Evolutionary conservation across 2,797 vertebrate genomes (phyloP).

Genomic region (Chloroceryle amazona): DNA sequence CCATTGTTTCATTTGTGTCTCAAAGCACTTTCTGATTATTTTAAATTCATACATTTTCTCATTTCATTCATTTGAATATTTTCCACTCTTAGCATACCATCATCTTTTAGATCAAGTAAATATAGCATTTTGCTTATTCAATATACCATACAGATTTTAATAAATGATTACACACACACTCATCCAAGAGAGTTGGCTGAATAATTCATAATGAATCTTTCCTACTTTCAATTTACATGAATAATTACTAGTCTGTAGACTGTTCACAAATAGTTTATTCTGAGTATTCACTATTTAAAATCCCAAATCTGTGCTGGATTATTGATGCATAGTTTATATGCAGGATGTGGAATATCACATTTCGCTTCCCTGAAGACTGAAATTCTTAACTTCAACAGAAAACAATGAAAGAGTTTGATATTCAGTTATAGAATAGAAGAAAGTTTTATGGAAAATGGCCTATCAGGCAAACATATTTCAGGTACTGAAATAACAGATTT

Average conservation of each 20-base stretch:
- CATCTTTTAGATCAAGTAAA: slow-evolving; percentile 14
- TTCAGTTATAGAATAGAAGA: not conserved
- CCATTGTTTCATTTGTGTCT: not conserved
- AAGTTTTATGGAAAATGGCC: not conserved
- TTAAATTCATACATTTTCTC: not conserved
- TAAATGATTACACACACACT: slow-evolving; percentile 13
- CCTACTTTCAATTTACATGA: slow-evolving; percentile 48
- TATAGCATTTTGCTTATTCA: not conserved
- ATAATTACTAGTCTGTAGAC: slow-evolving; percentile 19
- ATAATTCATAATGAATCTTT: slow-evolving; percentile 36
- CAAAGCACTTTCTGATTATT: not conserved
- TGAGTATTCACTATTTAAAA: not conserved
- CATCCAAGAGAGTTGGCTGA: not conserved
- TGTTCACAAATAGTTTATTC: slow-evolving; percentile 15
- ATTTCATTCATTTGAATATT: not conserved
- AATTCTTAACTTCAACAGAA: not conserved
- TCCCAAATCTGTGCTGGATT: not conserved
- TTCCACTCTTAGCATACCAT: not conserved
- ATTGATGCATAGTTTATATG: not conserved
- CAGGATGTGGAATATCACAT: not conserved
- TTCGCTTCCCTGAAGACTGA: not conserved
- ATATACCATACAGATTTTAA: slow-evolving; percentile 26
- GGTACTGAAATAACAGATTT: not conserved
- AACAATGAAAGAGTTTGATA: not conserved
- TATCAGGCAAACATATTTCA: not conserved